Conservation (phyloP, 1,140 invertebrate genomes). For the Augochlora pura region DNA sequence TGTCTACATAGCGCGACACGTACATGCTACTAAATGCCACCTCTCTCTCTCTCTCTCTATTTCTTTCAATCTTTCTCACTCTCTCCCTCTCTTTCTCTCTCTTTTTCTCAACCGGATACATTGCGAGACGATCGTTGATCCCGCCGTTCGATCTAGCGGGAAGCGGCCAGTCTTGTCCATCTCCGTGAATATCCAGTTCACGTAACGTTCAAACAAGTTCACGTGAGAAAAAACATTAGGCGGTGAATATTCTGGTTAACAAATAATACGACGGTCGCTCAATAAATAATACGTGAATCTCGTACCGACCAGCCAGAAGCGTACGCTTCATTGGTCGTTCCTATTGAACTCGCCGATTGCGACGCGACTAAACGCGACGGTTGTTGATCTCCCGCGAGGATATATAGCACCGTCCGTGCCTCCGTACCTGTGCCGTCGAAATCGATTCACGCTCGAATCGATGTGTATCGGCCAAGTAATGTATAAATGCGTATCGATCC, state of each 20-base stretch:
- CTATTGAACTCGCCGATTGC: not conserved
- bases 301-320: not conserved
- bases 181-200: not conserved
- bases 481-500: conserved; percentile 6
- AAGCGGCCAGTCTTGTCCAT: too few relatives aligned
- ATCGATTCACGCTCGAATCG: not conserved
- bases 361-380: too few relatives aligned
- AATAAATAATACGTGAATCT: conserved; percentile 37
- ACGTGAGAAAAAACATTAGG: conserved; percentile 7
- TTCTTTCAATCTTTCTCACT: too few relatives aligned
- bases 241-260: not conserved
- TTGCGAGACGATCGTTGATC: conserved; percentile 32
- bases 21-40: conserved; percentile 59
- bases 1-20: conserved; percentile 55
- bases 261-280: conserved; percentile 18
- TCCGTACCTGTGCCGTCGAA: too few relatives aligned
- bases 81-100: too few relatives aligned
- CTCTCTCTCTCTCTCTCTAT: not conserved
- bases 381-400: too few relatives aligned
- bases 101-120: conserved; percentile 25
- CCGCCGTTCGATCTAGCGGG: not conserved
- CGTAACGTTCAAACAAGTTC: conserved; percentile 2
- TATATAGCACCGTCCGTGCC: too few relatives aligned
- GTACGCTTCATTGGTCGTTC: not conserved
- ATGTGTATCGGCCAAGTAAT: conserved; percentile 16